Evolutionary conservation across 2,113 vertebrate genomes (phyloP).

Genomic region (Merops nubicus): DNA sequence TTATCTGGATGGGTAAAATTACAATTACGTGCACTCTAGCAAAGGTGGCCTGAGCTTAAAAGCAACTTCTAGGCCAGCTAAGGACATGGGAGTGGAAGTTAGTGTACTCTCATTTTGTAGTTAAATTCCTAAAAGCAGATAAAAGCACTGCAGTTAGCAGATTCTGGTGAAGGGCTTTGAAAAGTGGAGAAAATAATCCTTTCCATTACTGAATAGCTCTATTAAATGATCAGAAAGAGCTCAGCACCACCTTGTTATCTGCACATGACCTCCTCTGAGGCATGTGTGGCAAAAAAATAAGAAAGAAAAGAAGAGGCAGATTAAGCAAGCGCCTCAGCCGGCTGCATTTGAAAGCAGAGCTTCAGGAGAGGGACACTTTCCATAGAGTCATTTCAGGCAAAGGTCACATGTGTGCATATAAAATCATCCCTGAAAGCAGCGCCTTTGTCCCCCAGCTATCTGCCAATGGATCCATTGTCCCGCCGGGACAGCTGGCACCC

Average conservation of each 20-base stretch:
- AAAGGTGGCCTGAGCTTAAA: background rate
- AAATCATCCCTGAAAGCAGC: conserved; percentile 39
- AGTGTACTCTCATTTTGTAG: background rate
- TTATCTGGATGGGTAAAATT: background rate
- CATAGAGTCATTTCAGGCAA: conserved; percentile 44
- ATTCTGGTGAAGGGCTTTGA: background rate
- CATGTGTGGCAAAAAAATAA: background rate
- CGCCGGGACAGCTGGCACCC: conserved; percentile 76
- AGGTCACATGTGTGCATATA: conserved; percentile 45
- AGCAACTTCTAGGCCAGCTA: background rate
- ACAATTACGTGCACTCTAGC: background rate
- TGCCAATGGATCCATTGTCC: conserved; percentile 78
- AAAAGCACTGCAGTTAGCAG: background rate
- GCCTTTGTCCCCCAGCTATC: conserved; percentile 71
- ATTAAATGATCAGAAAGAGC: background rate
- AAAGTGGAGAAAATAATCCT: background rate
- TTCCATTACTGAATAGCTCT: background rate
- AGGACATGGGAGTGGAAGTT: background rate
- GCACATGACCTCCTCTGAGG: conserved; percentile 37
- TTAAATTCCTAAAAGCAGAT: background rate
- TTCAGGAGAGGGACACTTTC: conserved; percentile 6
- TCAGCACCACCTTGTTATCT: background rate
- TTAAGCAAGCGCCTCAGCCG: background rate
- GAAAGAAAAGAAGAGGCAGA: background rate
- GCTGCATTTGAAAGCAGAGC: conserved; percentile 39